Conservation (phyloP, 2,113 vertebrate genomes). For the Rallus limicola region DNA sequence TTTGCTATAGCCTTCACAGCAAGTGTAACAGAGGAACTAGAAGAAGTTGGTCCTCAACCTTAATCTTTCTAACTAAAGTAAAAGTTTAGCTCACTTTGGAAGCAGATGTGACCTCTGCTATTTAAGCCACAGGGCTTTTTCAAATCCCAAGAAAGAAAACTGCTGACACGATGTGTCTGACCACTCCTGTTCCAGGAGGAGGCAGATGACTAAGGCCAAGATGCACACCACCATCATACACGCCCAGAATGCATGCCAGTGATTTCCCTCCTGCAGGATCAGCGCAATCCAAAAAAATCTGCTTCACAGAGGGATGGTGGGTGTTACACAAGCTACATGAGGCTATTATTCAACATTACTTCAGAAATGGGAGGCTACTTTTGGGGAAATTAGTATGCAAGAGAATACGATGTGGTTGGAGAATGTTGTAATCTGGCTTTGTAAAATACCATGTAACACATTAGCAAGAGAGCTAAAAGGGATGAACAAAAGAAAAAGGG, state of each 20-base stretch:
- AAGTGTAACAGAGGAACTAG: background rate
- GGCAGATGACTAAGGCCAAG: background rate
- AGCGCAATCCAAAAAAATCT: background rate
- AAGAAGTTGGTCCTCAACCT: background rate
- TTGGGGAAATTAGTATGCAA: background rate
- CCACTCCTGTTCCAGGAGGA: slow-evolving; percentile 10
- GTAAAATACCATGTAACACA: background rate
- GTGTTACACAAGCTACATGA: background rate
- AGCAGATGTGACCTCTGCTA: background rate
- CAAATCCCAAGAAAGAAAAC: background rate
- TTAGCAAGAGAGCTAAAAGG: background rate
- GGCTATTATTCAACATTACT: background rate
- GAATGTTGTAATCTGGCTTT: background rate
- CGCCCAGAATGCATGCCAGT: background rate
- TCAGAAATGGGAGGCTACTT: background rate
- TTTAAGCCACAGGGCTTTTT: background rate
- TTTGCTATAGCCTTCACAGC: background rate
- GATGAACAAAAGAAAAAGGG: background rate
- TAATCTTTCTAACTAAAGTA: background rate
- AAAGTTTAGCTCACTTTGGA: background rate
- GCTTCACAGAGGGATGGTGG: background rate
- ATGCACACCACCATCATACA: background rate
- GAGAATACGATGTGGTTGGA: background rate
- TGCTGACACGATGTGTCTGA: background rate
- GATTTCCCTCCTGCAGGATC: background rate